Conservation (phyloP, 1,140 invertebrate genomes). For the Platorchestia sp. region DNA sequence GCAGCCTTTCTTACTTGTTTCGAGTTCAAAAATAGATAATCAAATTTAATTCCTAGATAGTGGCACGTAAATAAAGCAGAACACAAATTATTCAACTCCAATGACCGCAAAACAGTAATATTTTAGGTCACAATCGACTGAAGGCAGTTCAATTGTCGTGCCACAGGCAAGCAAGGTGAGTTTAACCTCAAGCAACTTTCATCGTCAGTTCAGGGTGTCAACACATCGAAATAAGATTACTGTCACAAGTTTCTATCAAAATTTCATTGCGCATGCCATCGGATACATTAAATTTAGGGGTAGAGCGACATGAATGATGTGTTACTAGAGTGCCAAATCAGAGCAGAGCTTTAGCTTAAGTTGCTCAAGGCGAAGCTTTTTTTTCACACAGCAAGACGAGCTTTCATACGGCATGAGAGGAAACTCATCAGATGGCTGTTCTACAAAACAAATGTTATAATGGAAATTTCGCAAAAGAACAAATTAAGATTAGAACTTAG, state of each 20-base stretch:
- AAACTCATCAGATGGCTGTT: background rate
- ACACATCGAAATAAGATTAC: background rate
- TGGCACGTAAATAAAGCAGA: background rate
- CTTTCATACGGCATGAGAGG: background rate
- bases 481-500: background rate
- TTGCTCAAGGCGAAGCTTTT: background rate
- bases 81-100: background rate
- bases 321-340: background rate
- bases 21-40: background rate
- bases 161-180: background rate
- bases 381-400: background rate
- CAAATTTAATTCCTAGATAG: background rate
- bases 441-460: background rate
- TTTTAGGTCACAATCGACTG: background rate
- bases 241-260: background rate
- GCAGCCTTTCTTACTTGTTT: background rate
- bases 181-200: background rate
- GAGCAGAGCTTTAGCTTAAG: background rate
- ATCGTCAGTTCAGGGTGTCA: background rate
- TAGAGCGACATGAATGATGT: background rate
- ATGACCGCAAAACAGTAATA: background rate
- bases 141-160: background rate
- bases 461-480: background rate
- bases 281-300: background rate
- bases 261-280: background rate